Evolutionary conservation across 2,113 vertebrate genomes (phyloP).

Genomic region (Heterochromis multidens): DNA sequence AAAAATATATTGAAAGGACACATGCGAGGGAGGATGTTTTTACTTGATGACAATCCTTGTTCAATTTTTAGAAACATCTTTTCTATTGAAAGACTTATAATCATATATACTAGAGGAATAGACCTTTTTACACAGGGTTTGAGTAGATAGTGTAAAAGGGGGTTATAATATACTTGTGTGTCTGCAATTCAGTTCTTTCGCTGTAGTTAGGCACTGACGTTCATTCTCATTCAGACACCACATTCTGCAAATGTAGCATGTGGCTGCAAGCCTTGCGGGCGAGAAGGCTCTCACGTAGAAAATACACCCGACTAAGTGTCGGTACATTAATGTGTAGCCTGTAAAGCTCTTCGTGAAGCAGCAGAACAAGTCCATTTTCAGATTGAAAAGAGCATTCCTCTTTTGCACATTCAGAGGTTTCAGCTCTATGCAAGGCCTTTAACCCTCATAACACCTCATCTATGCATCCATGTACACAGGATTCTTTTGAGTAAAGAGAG

Average conservation of each 20-base stretch:
- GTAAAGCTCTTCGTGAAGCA: constrained; percentile 20
- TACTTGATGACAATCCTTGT: constrained; percentile 71
- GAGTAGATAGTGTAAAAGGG: constrained; percentile 36
- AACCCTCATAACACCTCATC: constrained; percentile 58
- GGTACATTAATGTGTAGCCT: constrained; percentile 20
- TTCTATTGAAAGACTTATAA: constrained; percentile 68
- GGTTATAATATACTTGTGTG: constrained; percentile 48
- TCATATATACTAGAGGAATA: constrained; percentile 40
- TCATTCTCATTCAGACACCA: constrained; percentile 37
- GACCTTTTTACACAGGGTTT: constrained; percentile 58
- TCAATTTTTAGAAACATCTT: constrained; percentile 69
- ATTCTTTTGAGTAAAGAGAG: constrained; percentile 53
- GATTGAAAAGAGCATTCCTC: constrained; percentile 40
- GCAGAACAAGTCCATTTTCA: constrained; percentile 39
- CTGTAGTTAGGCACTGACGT: constrained; percentile 49
- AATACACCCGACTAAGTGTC: constrained; percentile 13
- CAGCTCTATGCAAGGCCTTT: constrained; percentile 55
- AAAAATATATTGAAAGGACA: constrained; percentile 51
- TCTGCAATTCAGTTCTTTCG: constrained; percentile 55
- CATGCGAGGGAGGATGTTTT: constrained; percentile 56
- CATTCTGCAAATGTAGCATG: constrained; percentile 28
- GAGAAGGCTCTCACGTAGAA: constrained; percentile 21
- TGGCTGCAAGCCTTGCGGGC: background rate
- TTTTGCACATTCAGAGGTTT: constrained; percentile 61
- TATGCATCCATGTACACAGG: constrained; percentile 50